Percentiles rank a stretch among this genome's conserved stretches.
phyloP scores from a whole-genome alignment of 2,888 invertebrate species.

The Drosophila atripex region DNA sequence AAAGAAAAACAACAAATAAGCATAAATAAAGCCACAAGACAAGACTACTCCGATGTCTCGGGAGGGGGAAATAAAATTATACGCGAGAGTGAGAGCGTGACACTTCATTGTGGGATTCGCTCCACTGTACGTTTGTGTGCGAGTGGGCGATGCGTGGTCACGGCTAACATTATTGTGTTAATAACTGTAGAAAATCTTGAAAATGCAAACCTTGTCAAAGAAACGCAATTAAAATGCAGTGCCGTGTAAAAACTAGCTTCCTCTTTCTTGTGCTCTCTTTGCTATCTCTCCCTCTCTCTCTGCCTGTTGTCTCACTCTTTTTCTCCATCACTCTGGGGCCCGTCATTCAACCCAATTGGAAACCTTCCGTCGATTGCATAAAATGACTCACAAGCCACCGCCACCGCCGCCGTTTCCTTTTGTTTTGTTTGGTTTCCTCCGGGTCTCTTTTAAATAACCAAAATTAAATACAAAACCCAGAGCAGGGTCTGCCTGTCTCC shows the following conservation, averaged over 20 bases:
- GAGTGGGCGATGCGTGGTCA: constrained; percentile 60
- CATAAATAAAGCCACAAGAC: constrained; percentile 62
- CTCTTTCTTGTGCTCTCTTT: constrained; percentile 8
- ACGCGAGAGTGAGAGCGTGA: constrained; percentile 62
- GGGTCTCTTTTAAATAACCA: constrained; percentile 9
- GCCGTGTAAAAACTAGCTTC: constrained; percentile 47
- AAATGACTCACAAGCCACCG: constrained; percentile 68
- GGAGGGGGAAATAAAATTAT: constrained; percentile 48
- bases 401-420: constrained; percentile 19
- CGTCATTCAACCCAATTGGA: constrained; percentile 60
- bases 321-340: constrained; percentile 41
- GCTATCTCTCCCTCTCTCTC: neutral
- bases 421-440: constrained; percentile 57
- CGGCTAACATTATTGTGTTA: constrained; percentile 58
- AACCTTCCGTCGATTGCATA: constrained; percentile 67
- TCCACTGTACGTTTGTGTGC: constrained; percentile 17
- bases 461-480: constrained; percentile 2
- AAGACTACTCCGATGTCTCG: constrained; percentile 48
- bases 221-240: constrained; percentile 60
- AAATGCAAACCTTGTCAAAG: constrained; percentile 65
- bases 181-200: constrained; percentile 64
- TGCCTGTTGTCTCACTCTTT: constrained; percentile 15
- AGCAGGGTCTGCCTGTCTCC: constrained; percentile 44
- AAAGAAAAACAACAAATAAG: constrained; percentile 41
- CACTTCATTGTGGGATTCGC: constrained; percentile 45